A percentile compares a stretch with the other conserved stretches of the same genome.
These are phyloP conservation scores for Piezodorus guildinii DNA, from an alignment of 1,140 invertebrate species.

Conservation along the genomic window DNA sequence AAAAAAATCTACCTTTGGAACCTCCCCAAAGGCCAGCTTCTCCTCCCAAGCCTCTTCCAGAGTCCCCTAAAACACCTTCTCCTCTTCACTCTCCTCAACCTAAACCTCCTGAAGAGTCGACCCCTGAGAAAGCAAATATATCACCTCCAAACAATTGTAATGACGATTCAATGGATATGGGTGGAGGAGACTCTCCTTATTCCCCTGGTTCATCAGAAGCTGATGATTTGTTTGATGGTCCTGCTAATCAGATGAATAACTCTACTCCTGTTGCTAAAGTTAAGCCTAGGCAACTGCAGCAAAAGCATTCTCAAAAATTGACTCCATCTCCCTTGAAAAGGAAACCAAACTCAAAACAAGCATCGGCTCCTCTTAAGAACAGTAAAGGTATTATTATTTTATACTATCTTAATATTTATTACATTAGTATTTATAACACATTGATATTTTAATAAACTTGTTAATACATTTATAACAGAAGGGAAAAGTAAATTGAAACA, in stretches of 20 bases:
- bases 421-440: no score
- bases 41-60: conserved; percentile 13
- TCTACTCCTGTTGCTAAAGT: not conserved
- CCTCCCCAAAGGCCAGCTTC: conserved; percentile 5
- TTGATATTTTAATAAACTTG: no score
- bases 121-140: conserved; percentile 13
- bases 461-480: no score
- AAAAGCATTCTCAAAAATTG: conserved; percentile 26
- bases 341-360: not conserved
- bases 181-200: conserved; percentile 56
- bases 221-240: conserved; percentile 75
- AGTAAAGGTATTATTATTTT: conserved; percentile 8
- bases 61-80: conserved; percentile 15
- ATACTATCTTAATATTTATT: no score
- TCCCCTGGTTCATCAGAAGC: conserved; percentile 70
- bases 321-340: conserved; percentile 22
- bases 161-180: conserved; percentile 25
- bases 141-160: conserved; percentile 21
- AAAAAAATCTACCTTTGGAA: conserved; percentile 1
- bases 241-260: conserved; percentile 33
- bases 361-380: conserved; percentile 1
- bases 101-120: conserved; percentile 9
- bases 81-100: conserved; percentile 14
- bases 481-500: no score
- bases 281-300: conserved; percentile 18